phyloP scores from a whole-genome alignment of 2,888 invertebrate species.

The Omphaloscelis lunosa region DNA sequence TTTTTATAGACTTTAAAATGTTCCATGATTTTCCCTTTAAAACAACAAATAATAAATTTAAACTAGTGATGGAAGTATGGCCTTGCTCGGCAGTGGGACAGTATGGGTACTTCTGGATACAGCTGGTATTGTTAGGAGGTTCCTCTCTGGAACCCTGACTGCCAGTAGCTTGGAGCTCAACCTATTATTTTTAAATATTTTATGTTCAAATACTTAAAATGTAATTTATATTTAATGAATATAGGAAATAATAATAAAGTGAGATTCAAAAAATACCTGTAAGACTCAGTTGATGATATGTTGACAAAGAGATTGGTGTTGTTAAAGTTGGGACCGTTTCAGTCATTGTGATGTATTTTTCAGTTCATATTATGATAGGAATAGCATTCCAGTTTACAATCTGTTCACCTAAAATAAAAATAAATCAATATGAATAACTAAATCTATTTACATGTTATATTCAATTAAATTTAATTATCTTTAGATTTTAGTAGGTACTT shows the following conservation, averaged over 20 bases:
- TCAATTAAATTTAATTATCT: neutral
- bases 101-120: neutral
- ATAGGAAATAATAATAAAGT: neutral
- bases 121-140: neutral
- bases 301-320: constrained; percentile 85
- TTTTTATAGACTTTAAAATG: neutral
- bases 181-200: neutral
- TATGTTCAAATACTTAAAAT: too few relatives aligned
- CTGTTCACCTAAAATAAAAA: constrained; percentile 54
- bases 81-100: neutral
- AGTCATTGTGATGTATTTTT: constrained; percentile 81
- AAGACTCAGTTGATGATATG: constrained; percentile 88
- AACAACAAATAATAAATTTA: neutral
- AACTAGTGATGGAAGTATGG: neutral
- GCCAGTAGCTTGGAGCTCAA: neutral
- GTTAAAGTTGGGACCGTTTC: constrained; percentile 84
- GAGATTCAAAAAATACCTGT: constrained; percentile 65
- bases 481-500: constrained; percentile 3
- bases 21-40: neutral
- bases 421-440: constrained; percentile 1
- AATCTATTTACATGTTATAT: neutral
- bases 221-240: neutral
- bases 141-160: neutral
- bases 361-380: constrained; percentile 73
- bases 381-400: constrained; percentile 59